Conservation (phyloP, 1,140 invertebrate species). For the Apis laboriosa region DNA sequence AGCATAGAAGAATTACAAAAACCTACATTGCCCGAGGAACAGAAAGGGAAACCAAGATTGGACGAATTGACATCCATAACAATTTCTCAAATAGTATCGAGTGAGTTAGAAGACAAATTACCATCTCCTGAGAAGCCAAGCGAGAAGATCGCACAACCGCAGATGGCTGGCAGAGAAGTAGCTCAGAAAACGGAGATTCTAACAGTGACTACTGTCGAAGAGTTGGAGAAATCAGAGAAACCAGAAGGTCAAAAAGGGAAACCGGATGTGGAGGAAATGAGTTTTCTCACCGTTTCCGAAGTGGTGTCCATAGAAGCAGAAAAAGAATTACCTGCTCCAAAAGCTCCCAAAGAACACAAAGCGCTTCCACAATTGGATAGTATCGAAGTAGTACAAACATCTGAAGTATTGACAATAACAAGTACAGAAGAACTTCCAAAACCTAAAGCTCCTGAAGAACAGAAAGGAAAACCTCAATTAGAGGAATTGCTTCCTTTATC, state of each 20-base stretch:
- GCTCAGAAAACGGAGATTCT: constrained; percentile 68
- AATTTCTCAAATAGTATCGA: constrained; percentile 70
- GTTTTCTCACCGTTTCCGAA: constrained; percentile 68
- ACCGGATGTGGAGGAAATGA: constrained; percentile 67
- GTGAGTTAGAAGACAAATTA: constrained; percentile 72
- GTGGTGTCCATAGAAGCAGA: constrained; percentile 68
- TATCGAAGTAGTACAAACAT: constrained; percentile 69
- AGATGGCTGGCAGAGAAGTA: constrained; percentile 65
- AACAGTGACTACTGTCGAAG: constrained; percentile 60
- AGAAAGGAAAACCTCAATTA: constrained; percentile 64
- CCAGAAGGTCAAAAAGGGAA: constrained; percentile 56
- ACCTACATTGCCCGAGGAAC: constrained; percentile 55
- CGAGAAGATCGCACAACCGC: constrained; percentile 62
- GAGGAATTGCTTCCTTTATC: constrained; percentile 68
- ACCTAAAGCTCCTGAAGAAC: constrained; percentile 57
- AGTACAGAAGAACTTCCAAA: constrained; percentile 62
- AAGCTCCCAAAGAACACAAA: constrained; percentile 58
- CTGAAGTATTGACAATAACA: constrained; percentile 65
- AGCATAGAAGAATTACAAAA: constrained; percentile 63
- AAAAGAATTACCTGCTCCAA: constrained; percentile 48
- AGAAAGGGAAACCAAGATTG: constrained; percentile 66
- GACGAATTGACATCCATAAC: constrained; percentile 72
- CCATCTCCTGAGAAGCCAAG: constrained; percentile 51
- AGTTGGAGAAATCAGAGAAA: constrained; percentile 58
- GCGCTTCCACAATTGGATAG: constrained; percentile 65